These are phyloP conservation scores for Martes martes DNA, from an alignment of 2,113 vertebrate species.

Conservation along the genomic window DNA sequence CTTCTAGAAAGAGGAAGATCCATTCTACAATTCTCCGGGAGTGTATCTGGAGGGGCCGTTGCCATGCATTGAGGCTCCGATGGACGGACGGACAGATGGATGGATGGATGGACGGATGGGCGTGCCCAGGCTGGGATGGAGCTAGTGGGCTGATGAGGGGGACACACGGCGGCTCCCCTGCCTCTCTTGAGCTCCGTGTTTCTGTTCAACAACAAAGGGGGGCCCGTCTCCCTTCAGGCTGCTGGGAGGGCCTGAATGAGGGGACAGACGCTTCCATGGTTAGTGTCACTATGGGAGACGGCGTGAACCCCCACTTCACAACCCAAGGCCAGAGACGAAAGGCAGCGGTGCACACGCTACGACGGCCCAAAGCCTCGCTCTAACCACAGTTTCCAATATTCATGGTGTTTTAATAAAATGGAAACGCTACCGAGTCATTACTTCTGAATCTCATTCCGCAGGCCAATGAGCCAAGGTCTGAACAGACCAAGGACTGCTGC, in stretches of 20 bases:
- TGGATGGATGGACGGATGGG: fast-evolving
- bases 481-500: not conserved
- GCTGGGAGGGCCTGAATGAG: not conserved
- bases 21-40: fast-evolving
- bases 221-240: too few relatives aligned
- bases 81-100: not conserved
- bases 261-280: fast-evolving
- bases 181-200: not conserved
- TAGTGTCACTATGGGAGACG: fast-evolving
- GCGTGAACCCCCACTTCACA: not conserved
- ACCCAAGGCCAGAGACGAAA: not conserved
- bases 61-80: fast-evolving
- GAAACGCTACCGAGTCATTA: not conserved
- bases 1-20: not conserved
- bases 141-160: too few relatives aligned
- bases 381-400: not conserved
- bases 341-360: not conserved
- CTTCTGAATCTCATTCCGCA: not conserved
- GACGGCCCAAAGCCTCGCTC: not conserved
- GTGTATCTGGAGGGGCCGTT: not conserved
- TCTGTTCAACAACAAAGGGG: not conserved
- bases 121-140: fast-evolving
- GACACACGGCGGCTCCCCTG: not conserved
- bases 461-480: not conserved
- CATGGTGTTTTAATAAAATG: not conserved